Evolutionary conservation across 1,140 invertebrate genomes (phyloP).

Genomic region (Forficula auricularia): DNA sequence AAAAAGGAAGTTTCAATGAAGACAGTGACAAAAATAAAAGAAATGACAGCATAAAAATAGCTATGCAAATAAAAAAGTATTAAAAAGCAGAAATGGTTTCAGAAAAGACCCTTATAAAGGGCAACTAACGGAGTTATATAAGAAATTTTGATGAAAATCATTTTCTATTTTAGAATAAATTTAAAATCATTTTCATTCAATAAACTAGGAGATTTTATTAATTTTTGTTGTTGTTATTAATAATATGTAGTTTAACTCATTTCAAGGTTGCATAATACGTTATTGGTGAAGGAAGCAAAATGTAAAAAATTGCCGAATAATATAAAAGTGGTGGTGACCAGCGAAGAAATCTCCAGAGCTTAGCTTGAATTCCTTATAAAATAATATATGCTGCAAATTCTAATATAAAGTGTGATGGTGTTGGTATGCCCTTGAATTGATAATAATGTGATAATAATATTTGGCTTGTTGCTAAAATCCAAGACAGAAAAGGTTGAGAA

Average conservation of each 20-base stretch:
- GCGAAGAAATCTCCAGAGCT: too few species aligned
- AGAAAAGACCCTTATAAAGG: conserved; percentile 43
- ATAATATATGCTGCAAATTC: too few species aligned
- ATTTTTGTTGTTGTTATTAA: conserved; percentile 1
- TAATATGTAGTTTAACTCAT: too few species aligned
- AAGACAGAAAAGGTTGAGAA: too few species aligned
- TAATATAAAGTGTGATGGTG: too few species aligned
- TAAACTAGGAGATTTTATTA: conserved; percentile 7
- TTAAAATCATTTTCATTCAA: conserved; percentile 14
- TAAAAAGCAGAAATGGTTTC: conserved; percentile 28
- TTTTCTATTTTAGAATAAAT: conserved; percentile 22
- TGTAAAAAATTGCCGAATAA: too few species aligned
- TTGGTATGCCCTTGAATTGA: too few species aligned
- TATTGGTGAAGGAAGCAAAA: neutral
- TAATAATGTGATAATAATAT: too few species aligned
- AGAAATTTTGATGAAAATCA: too few species aligned
- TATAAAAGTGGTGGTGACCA: conserved; percentile 3
- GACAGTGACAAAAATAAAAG: neutral
- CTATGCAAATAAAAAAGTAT: neutral
- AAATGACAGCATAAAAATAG: conserved; percentile 4
- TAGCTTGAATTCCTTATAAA: too few species aligned
- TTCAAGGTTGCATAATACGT: conserved; percentile 3
- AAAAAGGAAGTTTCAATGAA: neutral
- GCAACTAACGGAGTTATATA: conserved; percentile 30
- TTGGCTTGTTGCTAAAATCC: too few species aligned